Percentiles rank a stretch among this genome's conserved stretches.
phyloP scores from a whole-genome alignment of 2,888 invertebrate species.

The Cataglyphis rosenhaueri region DNA sequence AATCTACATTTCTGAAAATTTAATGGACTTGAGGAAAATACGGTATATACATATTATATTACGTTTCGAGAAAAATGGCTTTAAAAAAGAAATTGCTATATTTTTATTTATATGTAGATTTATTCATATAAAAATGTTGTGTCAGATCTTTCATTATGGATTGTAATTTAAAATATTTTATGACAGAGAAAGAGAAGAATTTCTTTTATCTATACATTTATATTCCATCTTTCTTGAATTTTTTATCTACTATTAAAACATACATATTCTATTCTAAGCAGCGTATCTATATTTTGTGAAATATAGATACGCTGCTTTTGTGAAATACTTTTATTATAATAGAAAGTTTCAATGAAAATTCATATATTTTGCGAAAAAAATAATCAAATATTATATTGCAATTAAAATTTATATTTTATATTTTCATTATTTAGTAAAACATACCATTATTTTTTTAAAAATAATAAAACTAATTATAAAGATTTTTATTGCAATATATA shows the following conservation, averaged over 20 bases:
- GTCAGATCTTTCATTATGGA: neutral
- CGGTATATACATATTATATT: neutral
- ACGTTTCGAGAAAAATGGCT: neutral
- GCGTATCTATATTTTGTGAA: neutral
- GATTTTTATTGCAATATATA: neutral
- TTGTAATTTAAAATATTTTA: slow-evolving; percentile 9
- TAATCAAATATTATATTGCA: neutral
- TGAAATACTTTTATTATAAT: neutral
- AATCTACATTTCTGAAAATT: neutral
- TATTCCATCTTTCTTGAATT: neutral
- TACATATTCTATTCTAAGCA: neutral
- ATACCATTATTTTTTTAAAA: neutral
- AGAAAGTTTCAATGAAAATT: slow-evolving; percentile 1
- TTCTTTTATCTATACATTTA: neutral
- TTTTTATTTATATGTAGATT: slow-evolving; percentile 33
- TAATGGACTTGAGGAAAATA: neutral
- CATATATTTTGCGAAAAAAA: neutral
- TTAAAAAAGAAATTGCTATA: neutral
- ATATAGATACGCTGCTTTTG: neutral
- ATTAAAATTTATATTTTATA: slow-evolving; percentile 2
- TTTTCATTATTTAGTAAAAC: neutral
- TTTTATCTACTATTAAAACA: neutral
- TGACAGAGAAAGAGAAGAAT: slow-evolving; percentile 8
- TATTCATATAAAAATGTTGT: slow-evolving; percentile 17
- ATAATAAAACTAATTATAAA: neutral